Conservation (phyloP, 2,113 vertebrate genomes). For the Neogobius melanostomus region DNA sequence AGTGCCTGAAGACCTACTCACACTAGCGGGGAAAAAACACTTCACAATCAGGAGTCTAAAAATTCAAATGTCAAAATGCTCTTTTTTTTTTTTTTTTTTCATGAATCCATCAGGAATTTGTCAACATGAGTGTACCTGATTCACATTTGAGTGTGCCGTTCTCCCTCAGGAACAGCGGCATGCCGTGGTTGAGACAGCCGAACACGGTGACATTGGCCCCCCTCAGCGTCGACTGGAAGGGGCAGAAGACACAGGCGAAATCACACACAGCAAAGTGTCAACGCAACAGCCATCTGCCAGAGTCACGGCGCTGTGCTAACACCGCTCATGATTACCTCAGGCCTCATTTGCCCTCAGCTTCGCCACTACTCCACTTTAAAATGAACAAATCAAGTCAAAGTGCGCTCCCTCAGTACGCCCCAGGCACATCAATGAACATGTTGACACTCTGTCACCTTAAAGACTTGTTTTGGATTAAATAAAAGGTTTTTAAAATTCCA, state of each 20-base stretch:
- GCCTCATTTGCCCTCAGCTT: slow-evolving; percentile 35
- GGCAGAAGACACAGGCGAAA: slow-evolving; percentile 14
- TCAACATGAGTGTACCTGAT: slow-evolving; percentile 78
- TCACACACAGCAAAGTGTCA: slow-evolving; percentile 29
- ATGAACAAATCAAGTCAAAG: slow-evolving; percentile 62
- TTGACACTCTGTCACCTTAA: slow-evolving; percentile 58
- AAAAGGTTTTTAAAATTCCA: slow-evolving; percentile 34
- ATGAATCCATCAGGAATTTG: neutral
- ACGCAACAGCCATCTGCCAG: slow-evolving; percentile 56
- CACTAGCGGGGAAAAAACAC: neutral
- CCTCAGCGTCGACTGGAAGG: slow-evolving; percentile 82
- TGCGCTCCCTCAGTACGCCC: slow-evolving; percentile 40
- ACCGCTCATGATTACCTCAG: slow-evolving; percentile 34
- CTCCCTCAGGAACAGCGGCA: slow-evolving; percentile 85
- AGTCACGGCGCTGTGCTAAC: slow-evolving; percentile 21
- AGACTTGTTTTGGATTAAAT: slow-evolving; percentile 60
- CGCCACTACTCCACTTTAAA: slow-evolving; percentile 52
- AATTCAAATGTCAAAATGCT: too few relatives aligned
- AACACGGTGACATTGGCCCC: slow-evolving; percentile 93
- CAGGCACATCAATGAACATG: slow-evolving; percentile 51
- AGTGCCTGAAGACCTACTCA: neutral
- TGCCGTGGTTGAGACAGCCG: slow-evolving; percentile 92
- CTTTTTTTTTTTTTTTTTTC: neutral
- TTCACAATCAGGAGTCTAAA: neutral
- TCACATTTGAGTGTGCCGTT: slow-evolving; percentile 86